Evolutionary conservation across 2,113 vertebrate genomes (phyloP), one percentile per base, ranked within the genome.

Genomic region (Cromileptes altivelis): DNA sequence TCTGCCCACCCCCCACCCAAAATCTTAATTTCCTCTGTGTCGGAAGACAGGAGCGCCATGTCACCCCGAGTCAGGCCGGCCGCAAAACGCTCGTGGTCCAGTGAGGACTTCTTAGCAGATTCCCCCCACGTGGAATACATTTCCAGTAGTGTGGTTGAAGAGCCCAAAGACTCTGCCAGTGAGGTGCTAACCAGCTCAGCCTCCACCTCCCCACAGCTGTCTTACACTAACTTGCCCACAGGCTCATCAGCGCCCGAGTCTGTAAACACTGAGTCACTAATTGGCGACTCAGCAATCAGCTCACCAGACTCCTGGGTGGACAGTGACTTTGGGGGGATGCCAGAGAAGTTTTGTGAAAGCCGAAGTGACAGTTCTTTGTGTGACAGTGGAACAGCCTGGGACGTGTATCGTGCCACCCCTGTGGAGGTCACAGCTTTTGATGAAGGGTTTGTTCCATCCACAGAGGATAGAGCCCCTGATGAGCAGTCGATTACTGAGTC

Each of bases 21-120:
- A 90, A 96, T 97, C 85, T 95, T 97, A 18, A 94, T 97, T 75
- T 95, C 93, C 18, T 96, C 96, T 23, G 80, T 91, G 19, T 85
- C 95, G 0, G 94, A 95, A 65, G 92, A 91, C n/a, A 87, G 86
- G 18, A 82, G 89, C 19, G 45, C 25, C 3, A 19, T 61, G 37
- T 63, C 90, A 0, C 85, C 89, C 4, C 62, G 49, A 25, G 52
- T 85, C 42, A 79, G 56, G 33, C 45, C 65, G 0, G 52, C 82
- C 1, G 71, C 89, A 27, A 71, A 90, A 70, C 90, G 89, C 23
- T 88, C 91, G 0, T 94, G 94, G 92, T 90, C 80, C 14, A 94
- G 82, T 7, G 93, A 95, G 52, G 92, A 92, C 40, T 76, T 94
- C 11, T 76, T 93, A 1, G 57, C 78, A 5, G 88, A 89, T 80